Evolutionary conservation across 2,113 vertebrate species (phyloP), one percentile per base, ranked within the genome.

Genomic region (Myodes glareolus): DNA sequence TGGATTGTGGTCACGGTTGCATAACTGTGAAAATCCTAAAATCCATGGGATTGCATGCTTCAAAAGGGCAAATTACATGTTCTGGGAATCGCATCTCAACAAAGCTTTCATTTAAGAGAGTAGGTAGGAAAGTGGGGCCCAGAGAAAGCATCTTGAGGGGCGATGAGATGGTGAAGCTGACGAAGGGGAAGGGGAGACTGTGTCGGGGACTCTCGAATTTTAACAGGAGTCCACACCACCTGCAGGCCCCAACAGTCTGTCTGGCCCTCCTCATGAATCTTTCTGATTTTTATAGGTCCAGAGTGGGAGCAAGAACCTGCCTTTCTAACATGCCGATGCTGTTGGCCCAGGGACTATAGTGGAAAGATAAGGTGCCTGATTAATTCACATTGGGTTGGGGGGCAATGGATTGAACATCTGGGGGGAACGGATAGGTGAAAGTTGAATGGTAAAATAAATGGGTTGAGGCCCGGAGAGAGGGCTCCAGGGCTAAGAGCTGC

Each of bases 41-140:
- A 94, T 72, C 75, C 52, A 65, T 1, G 76, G 61, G 88, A 55
- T 21, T 50, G 12, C n/a, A 50, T 5, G 72, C 17, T 93, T 90
- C 39, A 47, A 25, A 45, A 33, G 50, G 31, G 42, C 13, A 36
- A 90, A 80, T 80, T 73, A 16, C 68, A 87, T 36, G 17, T 31
- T n/a, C 4, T 88, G 36, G 81, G 87, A 94, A 50, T 93, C 90
- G 13, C 27, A 90, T 75, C 90, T 90, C 63, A 88, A 70, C 78
- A 88, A 81, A 91, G 45, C 58, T 77, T 76, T 76, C 47, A 68
- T 92, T 94, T 42, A 36, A 42, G 65, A 88, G 78, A 88, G 86
- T 0, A 70, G 68, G 65, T 23, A 21, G 67, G 70, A 72, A 85
- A 94, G 65, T 63, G 45, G 21, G 39, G 75, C 31, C 52, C 52